A percentile compares a stretch with the other conserved stretches of the same genome.
Evolutionary conservation across 1,140 invertebrate species (phyloP).

Genomic region (Zaprionus capensis): DNA sequence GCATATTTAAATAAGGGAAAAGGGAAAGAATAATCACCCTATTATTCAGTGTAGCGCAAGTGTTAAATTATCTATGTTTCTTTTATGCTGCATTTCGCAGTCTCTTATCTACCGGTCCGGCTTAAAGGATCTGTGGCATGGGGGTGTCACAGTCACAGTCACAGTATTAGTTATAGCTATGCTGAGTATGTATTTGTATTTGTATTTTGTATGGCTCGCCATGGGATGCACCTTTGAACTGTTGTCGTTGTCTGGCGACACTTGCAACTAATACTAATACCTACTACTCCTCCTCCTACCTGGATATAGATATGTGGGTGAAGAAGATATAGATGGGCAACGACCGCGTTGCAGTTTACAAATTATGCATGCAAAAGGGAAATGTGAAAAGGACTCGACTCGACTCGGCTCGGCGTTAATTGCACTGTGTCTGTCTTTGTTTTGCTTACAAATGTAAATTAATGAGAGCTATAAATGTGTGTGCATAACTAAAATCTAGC

Average conservation of each 20-base stretch:
- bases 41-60: background rate
- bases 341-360: slow-evolving; percentile 17
- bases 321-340: slow-evolving; percentile 24
- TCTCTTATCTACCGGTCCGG: slow-evolving; percentile 7
- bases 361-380: slow-evolving; percentile 33
- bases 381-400: slow-evolving; percentile 29
- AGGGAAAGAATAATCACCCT: background rate
- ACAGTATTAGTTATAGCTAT: background rate
- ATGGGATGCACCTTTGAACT: slow-evolving; percentile 35
- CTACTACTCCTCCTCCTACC: background rate
- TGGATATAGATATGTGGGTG: slow-evolving; percentile 14
- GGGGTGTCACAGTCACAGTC: background rate
- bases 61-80: background rate
- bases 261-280: slow-evolving; percentile 34
- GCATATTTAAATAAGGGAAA: background rate
- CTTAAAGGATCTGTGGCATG: background rate
- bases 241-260: slow-evolving; percentile 29
- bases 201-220: background rate
- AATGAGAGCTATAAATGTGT: slow-evolving; percentile 32
- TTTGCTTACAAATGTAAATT: slow-evolving; percentile 24
- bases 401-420: slow-evolving; percentile 18
- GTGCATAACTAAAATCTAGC: slow-evolving; percentile 17
- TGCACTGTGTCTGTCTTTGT: slow-evolving; percentile 18
- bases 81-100: slow-evolving; percentile 2
- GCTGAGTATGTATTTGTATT: background rate